Evolutionary conservation across 2,113 vertebrate species (phyloP).

Genomic region (Mesembrinibis cayennensis): DNA sequence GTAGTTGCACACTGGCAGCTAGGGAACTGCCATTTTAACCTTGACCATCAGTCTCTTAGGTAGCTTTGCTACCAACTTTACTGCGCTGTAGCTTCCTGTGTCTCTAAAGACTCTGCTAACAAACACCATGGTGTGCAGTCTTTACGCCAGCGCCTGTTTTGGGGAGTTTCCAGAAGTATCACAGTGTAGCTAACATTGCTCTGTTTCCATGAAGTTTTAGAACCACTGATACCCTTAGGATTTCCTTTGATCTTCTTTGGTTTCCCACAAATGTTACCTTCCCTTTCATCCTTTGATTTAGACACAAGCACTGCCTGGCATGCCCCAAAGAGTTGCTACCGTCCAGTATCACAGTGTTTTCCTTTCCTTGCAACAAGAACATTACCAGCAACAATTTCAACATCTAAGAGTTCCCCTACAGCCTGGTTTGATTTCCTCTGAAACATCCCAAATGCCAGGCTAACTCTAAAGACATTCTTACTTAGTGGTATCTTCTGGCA

Average conservation of each 20-base stretch:
- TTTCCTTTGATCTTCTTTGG: background rate
- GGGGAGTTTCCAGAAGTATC: background rate
- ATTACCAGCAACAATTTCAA: background rate
- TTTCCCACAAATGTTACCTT: background rate
- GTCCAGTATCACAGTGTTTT: background rate
- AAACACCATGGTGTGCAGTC: accelerated
- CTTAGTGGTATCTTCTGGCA: background rate
- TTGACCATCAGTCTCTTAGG: background rate
- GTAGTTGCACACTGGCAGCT: background rate
- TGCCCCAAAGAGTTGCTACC: background rate
- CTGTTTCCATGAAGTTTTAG: background rate
- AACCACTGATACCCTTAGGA: background rate
- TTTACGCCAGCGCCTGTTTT: accelerated
- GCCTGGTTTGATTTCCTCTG: background rate
- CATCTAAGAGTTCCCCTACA: background rate
- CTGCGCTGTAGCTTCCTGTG: background rate
- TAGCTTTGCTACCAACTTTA: background rate
- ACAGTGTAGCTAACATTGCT: background rate
- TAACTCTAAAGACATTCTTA: background rate
- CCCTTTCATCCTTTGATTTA: background rate
- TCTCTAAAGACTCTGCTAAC: background rate
- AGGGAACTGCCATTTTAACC: background rate
- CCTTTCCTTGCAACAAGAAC: background rate
- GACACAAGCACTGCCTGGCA: background rate
- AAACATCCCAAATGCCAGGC: background rate